phyloP scores from a whole-genome alignment of 2,113 vertebrate genomes.

The Thunnus thynnus region DNA sequence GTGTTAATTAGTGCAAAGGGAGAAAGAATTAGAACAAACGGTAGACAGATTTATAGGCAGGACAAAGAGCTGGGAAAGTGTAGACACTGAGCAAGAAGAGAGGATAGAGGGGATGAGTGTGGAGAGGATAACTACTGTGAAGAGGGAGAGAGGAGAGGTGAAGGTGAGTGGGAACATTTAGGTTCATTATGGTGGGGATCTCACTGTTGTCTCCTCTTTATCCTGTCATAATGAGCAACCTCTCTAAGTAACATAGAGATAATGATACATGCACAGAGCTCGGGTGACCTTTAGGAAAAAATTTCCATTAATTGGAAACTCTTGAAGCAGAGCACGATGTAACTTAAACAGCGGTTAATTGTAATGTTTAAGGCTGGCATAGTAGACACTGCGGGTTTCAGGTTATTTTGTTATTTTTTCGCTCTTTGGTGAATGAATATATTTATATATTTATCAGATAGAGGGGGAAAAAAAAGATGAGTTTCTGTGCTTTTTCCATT shows the following conservation, averaged over 20 bases:
- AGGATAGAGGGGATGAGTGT: constrained; percentile 22
- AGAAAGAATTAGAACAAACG: background rate
- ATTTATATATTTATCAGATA: background rate
- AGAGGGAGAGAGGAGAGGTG: constrained; percentile 20
- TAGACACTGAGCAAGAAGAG: background rate
- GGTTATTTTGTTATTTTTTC: background rate
- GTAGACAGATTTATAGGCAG: constrained; percentile 7
- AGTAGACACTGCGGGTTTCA: background rate
- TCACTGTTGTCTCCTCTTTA: constrained; percentile 52
- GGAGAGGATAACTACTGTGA: constrained; percentile 13
- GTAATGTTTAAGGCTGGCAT: background rate
- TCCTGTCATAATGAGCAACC: constrained; percentile 60
- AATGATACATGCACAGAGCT: constrained; percentile 59
- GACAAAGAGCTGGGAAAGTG: constrained; percentile 25
- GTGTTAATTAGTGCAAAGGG: background rate
- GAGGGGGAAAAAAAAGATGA: no score
- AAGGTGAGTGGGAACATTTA: constrained; percentile 46
- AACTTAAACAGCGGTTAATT: background rate
- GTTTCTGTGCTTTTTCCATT: no score
- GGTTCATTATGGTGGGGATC: constrained; percentile 64
- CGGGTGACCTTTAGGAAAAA: constrained; percentile 51
- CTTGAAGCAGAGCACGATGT: background rate
- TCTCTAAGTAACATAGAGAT: constrained; percentile 55
- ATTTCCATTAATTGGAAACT: constrained; percentile 44
- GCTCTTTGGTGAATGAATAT: background rate